Conservation (phyloP, 1,140 invertebrate species). For the Heliconius nattereri region DNA sequence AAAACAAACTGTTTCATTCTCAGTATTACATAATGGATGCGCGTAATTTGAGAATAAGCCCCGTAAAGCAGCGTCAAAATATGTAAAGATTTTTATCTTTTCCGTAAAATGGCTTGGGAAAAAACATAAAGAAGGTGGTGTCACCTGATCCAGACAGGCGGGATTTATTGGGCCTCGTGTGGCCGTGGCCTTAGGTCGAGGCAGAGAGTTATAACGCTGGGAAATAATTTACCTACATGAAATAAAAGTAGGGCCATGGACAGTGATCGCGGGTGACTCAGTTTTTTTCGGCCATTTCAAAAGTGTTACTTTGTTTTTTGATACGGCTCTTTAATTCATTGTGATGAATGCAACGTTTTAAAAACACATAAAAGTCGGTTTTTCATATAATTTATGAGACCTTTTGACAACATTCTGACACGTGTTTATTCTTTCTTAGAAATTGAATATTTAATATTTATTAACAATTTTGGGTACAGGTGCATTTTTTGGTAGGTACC, state of each 20-base stretch:
- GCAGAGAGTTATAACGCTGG: slow-evolving; percentile 69
- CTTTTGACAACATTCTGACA: slow-evolving; percentile 38
- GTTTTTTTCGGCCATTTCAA: slow-evolving; percentile 43
- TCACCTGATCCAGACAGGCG: slow-evolving; percentile 80
- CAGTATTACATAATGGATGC: slow-evolving; percentile 75
- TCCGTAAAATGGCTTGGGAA: slow-evolving; percentile 82
- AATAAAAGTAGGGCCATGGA: slow-evolving; percentile 57
- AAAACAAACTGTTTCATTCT: slow-evolving; percentile 43
- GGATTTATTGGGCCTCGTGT: slow-evolving; percentile 75
- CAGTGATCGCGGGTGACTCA: slow-evolving; percentile 61
- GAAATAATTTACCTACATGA: slow-evolving; percentile 76
- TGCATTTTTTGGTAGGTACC: background rate
- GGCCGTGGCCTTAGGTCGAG: slow-evolving; percentile 73
- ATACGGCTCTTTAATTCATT: slow-evolving; percentile 45
- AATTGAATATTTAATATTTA: slow-evolving; percentile 51
- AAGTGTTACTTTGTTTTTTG: slow-evolving; percentile 38
- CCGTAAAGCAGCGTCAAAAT: slow-evolving; percentile 80
- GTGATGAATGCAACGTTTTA: slow-evolving; percentile 43
- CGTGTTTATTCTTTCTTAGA: slow-evolving; percentile 44
- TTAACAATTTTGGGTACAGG: background rate
- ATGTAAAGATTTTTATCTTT: slow-evolving; percentile 82
- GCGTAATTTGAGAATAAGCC: slow-evolving; percentile 79
- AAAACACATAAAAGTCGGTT: slow-evolving; percentile 43
- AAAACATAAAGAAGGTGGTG: slow-evolving; percentile 82
- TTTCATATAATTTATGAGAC: slow-evolving; percentile 44